Base-by-base conservation (phyloP, 2,888 invertebrate species). In the Malacosoma neustria region DNA sequence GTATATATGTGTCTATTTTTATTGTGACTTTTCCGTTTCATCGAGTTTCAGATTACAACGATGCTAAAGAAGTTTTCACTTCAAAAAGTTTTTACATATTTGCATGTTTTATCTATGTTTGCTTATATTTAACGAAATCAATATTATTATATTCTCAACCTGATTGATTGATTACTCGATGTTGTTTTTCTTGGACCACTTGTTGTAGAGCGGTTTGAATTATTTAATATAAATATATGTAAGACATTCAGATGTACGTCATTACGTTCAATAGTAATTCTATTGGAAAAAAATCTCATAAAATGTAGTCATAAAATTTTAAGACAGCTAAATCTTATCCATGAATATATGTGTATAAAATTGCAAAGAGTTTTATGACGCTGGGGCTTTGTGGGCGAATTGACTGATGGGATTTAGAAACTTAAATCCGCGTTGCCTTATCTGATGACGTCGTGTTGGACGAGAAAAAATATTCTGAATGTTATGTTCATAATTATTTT, bases 111-210 rank as follows among this genome's bases (percentile, higher is more conserved):
- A 22, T 22, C 9, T 2, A 4, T 22, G 3, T 31, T 11, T 12
- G 12, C 11, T 11, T 11, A 11, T 12, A n/a, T 31, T 12, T n/a
- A 11, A 11, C 3, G 11, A n/a, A n/a, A n/a, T n/a, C n/a, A n/a
- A n/a, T n/a, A n/a, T n/a, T n/a, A n/a, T n/a, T n/a, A n/a, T n/a
- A n/a, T n/a, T n/a, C 12, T 4, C 41, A 45, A 48, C 45, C 48
- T 55, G 51, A 43, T 42, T 40, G 11, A 43, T 48, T 45, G 45
- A 48, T 46, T 38, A 37, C 41, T 13, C 40, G 38, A 41, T 38
- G 37, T 34, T 57, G 57, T 57, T 63, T 56, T 61, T 58, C 49
- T 56, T 55, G 49, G 54, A 59, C 46, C 46, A 22, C 12, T 51
- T 48, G 47, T 46, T 47, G 46, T 50, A 42, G 48, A 46, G 45